phyloP scores from a whole-genome alignment of 2,888 invertebrate species.

The Sarcophaga rosellei region DNA sequence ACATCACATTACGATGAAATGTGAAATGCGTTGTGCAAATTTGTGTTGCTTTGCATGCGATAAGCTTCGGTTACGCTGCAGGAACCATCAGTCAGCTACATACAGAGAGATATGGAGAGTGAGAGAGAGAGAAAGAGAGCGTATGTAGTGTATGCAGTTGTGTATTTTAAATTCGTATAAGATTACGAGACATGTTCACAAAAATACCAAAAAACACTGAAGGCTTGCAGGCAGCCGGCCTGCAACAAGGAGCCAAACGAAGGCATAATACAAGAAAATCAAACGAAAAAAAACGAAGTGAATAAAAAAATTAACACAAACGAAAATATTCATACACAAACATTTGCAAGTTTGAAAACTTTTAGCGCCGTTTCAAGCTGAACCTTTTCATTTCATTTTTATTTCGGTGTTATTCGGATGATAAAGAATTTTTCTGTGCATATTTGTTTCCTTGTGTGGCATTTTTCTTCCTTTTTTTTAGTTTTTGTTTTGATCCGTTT shows the following conservation, averaged over 20 bases:
- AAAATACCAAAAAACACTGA: conserved; percentile 62
- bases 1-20: conserved; percentile 20
- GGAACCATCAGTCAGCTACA: neutral
- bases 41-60: conserved; percentile 62
- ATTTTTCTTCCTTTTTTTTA: conserved; percentile 50
- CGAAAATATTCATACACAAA: conserved; percentile 62
- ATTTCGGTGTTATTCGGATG: conserved; percentile 47
- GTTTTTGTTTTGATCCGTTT: conserved; percentile 46
- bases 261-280: too few species aligned
- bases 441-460: conserved; percentile 68
- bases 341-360: conserved; percentile 69
- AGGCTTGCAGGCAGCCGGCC: conserved; percentile 41
- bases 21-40: conserved; percentile 47
- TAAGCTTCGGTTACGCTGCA: conserved; percentile 58
- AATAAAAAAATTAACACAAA: conserved; percentile 54
- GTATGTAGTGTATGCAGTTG: conserved; percentile 14
- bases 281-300: neutral
- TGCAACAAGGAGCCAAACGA: too few species aligned
- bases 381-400: conserved; percentile 37
- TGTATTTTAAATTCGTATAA: conserved; percentile 55
- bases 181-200: conserved; percentile 66
- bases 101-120: neutral
- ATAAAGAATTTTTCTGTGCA: conserved; percentile 61
- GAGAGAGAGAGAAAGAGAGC: too few species aligned
- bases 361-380: conserved; percentile 64